These are phyloP conservation scores for Lasiurus cinereus DNA, from an alignment of 2,113 vertebrate species.

Conservation along the genomic window DNA sequence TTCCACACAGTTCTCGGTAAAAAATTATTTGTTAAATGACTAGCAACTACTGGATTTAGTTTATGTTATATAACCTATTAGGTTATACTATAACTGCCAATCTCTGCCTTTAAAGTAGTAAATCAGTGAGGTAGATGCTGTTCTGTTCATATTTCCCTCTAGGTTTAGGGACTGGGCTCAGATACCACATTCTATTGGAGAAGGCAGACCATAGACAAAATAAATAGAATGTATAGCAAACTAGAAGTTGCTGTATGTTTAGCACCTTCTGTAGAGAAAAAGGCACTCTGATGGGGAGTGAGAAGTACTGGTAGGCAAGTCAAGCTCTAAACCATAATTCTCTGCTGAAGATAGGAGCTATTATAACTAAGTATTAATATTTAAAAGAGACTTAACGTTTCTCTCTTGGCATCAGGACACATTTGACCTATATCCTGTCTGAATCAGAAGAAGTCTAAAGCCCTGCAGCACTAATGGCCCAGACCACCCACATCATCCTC, in stretches of 20 bases:
- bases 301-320: not conserved
- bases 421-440: not conserved
- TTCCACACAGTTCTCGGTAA: not conserved
- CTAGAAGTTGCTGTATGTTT: not conserved
- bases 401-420: not conserved
- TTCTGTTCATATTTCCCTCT: not conserved
- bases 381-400: not conserved
- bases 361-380: conserved; percentile 27
- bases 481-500: not conserved
- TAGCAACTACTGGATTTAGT: not conserved
- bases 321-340: not conserved
- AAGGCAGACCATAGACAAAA: not conserved
- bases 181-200: not conserved
- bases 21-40: not conserved
- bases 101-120: not conserved
- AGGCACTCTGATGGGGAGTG: not conserved
- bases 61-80: not conserved
- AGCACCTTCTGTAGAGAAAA: not conserved
- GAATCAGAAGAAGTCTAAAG: not conserved
- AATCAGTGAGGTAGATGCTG: not conserved
- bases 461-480: not conserved
- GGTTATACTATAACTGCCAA: not conserved
- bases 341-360: not conserved
- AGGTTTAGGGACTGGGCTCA: not conserved
- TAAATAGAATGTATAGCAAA: not conserved